phyloP scores from a whole-genome alignment of 2,797 vertebrate genomes.

The Chloroceryle amazona region DNA sequence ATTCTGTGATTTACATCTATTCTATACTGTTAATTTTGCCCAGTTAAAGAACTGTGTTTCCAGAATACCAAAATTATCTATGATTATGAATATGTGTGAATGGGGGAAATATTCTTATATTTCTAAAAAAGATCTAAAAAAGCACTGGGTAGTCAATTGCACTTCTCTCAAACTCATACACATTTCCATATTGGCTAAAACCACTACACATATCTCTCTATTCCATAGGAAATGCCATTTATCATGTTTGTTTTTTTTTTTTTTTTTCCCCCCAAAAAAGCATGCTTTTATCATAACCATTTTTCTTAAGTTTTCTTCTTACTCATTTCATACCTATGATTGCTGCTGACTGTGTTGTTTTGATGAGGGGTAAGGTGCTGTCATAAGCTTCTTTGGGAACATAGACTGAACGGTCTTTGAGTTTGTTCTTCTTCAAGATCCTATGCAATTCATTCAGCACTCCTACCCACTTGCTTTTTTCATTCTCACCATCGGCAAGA shows the following conservation, averaged over 20 bases:
- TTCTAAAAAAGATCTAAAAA: background rate
- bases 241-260: fast-evolving
- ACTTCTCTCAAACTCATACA: background rate
- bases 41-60: background rate
- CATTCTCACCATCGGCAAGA: constrained; percentile 94
- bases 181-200: background rate
- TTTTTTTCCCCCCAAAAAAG: background rate
- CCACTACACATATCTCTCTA: fast-evolving
- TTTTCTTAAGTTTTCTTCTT: background rate
- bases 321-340: constrained; percentile 88
- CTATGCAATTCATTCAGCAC: constrained; percentile 94
- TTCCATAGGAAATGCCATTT: background rate
- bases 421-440: constrained; percentile 97
- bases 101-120: background rate
- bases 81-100: background rate
- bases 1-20: background rate
- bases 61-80: background rate
- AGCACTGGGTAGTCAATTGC: background rate
- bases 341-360: constrained; percentile 95
- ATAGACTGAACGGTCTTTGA: constrained; percentile 97
- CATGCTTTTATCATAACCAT: background rate
- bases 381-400: constrained; percentile 98
- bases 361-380: constrained; percentile 96
- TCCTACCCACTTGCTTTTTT: constrained; percentile 96
- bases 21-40: background rate